Base-by-base conservation (phyloP, 2,888 invertebrate genomes). In the Drosophila dives region DNA sequence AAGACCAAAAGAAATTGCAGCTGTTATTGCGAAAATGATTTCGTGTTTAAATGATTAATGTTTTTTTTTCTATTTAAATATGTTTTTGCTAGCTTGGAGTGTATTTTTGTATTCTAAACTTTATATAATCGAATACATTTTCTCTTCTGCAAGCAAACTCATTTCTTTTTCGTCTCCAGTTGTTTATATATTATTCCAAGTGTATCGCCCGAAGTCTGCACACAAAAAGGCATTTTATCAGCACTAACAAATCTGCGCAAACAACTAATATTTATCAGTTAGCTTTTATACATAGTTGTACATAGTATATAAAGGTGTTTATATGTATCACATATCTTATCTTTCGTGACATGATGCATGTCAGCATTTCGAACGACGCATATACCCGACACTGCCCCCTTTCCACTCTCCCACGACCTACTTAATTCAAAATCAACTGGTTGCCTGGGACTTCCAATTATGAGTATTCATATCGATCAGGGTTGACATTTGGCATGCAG, bases 341-440 rank as follows among this genome's bases (percentile, higher is more conserved):
- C 87, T 73, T 32, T 12, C 50, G 40, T 69, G 75, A 77, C 89
- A 81, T 71, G 87, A 83, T 72, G 89, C 87, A 77, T 83, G 87
- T 83, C 84, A 86, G 80, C 75, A 69, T 76, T 83, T 76, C 83
- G 70, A 83, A 81, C 84, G 77, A 74, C 82, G 88, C 82, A 86
- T 69, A 74, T 67, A 59, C 54, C 55, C 63, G 66, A 56, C 50
- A 72, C 32, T 23, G 23, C 12, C 36, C 20, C 15, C 29, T 34
- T 29, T 29, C 15, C 45, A 36, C 29, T 34, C 48, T 15, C 11
- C 10, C 3, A 42, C 11, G 29, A 33, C 15, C 38, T 38, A 12
- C 26, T 20, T 42, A 51, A 68, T 73, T 75, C 56, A 55, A 54
- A 73, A 55, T 78, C 55, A 60, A 42, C 55, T 45, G 62, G 38